These are phyloP conservation scores for Ammospiza maritima DNA, from an alignment of 2,797 vertebrate genomes.

Conservation along the genomic window DNA sequence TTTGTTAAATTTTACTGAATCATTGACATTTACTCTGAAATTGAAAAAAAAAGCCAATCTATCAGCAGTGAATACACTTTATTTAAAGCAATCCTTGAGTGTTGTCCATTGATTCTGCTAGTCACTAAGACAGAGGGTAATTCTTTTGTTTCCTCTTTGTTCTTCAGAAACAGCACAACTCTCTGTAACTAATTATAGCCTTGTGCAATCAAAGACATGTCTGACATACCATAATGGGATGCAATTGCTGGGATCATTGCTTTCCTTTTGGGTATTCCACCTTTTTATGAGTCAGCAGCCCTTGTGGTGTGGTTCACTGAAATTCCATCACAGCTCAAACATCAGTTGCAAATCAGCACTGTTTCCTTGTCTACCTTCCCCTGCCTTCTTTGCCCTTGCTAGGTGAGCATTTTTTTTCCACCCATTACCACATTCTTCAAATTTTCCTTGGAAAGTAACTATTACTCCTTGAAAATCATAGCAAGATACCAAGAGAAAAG, in stretches of 20 bases:
- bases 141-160: neutral
- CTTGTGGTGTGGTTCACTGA: constrained; percentile 34
- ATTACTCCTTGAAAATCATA: neutral
- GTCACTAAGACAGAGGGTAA: neutral
- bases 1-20: neutral
- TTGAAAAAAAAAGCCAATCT: neutral
- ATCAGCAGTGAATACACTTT: neutral
- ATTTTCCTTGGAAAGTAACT: neutral
- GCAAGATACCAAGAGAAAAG: neutral
- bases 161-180: neutral
- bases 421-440: neutral
- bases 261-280: constrained; percentile 23
- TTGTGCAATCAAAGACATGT: constrained; percentile 19
- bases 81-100: neutral
- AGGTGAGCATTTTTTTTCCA: neutral
- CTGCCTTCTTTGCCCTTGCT: neutral
- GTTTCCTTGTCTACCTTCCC: neutral
- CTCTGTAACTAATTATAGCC: constrained; percentile 29
- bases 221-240: constrained; percentile 23
- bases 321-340: neutral
- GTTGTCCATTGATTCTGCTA: neutral
- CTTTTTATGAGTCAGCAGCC: constrained; percentile 29
- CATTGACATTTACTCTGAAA: neutral
- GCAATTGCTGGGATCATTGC: constrained; percentile 37
- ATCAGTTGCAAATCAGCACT: neutral